phyloP scores from a whole-genome alignment of 92 coral and sea anemone genomes.

The Zoanthus sansibaricus region DNA sequence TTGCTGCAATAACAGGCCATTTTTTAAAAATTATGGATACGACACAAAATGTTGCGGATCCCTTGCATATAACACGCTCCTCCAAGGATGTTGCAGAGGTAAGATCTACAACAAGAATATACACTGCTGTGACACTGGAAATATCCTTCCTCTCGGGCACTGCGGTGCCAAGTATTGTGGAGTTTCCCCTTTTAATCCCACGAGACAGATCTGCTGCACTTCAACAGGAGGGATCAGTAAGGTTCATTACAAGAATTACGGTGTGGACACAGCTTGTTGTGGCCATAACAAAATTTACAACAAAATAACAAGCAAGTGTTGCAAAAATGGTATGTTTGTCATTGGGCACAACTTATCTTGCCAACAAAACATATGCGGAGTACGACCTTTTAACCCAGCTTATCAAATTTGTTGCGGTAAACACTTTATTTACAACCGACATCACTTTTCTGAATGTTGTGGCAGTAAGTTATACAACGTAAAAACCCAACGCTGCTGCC shows the following conservation, averaged over 20 bases:
- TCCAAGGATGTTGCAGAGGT: constrained; percentile 1
- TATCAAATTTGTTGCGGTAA: constrained; percentile 29
- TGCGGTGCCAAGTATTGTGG: background rate
- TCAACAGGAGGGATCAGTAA: background rate
- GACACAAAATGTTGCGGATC: constrained; percentile 1
- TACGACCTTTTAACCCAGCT: background rate
- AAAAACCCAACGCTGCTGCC: constrained; percentile 16
- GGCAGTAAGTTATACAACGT: constrained; percentile 2
- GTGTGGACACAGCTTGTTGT: constrained; percentile 12
- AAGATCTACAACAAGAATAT: background rate
- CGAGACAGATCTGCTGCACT: constrained; percentile 10
- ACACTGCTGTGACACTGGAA: background rate
- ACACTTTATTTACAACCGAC: background rate
- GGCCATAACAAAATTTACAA: background rate
- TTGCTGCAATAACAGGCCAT: constrained; percentile 4
- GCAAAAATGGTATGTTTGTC: constrained; percentile 9
- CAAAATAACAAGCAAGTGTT: constrained; percentile 11
- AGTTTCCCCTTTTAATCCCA: background rate
- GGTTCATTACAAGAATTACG: background rate
- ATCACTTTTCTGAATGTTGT: background rate
- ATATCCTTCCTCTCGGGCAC: background rate
- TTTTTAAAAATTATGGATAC: background rate
- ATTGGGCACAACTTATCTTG: background rate
- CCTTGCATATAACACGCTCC: background rate
- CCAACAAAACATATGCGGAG: background rate